Evolutionary conservation across 2,888 invertebrate species (phyloP).

Genomic region (Seira sanloemensis): DNA sequence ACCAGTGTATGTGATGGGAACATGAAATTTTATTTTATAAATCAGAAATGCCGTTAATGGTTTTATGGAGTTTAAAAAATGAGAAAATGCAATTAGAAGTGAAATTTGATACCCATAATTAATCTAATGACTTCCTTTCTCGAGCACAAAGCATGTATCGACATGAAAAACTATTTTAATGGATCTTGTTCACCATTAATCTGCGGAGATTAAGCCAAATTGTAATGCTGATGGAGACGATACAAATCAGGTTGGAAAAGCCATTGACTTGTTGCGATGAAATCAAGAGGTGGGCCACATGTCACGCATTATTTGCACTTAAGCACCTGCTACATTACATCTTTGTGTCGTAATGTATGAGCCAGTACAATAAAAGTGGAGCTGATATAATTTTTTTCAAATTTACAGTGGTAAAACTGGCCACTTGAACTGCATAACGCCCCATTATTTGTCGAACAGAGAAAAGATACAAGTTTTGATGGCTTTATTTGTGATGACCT

Average conservation of each 20-base stretch:
- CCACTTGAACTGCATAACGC: too few species aligned
- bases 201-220: neutral
- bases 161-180: neutral
- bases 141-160: neutral
- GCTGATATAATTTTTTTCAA: neutral
- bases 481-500: neutral
- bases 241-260: neutral
- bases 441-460: neutral
- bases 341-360: too few species aligned
- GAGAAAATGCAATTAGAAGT: neutral
- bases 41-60: neutral
- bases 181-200: neutral
- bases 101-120: neutral
- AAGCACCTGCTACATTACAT: neutral
- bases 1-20: neutral
- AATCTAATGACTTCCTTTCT: neutral
- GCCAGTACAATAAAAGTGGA: neutral
- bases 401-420: too few species aligned
- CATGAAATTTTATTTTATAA: neutral
- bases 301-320: neutral
- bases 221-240: neutral
- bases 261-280: neutral
- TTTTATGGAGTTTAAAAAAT: neutral
- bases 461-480: neutral
- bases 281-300: neutral